A percentile compares a stretch with the other conserved stretches of the same genome.
Evolutionary conservation across 2,113 vertebrate genomes (phyloP).

Genomic region (Menidia beryllina): DNA sequence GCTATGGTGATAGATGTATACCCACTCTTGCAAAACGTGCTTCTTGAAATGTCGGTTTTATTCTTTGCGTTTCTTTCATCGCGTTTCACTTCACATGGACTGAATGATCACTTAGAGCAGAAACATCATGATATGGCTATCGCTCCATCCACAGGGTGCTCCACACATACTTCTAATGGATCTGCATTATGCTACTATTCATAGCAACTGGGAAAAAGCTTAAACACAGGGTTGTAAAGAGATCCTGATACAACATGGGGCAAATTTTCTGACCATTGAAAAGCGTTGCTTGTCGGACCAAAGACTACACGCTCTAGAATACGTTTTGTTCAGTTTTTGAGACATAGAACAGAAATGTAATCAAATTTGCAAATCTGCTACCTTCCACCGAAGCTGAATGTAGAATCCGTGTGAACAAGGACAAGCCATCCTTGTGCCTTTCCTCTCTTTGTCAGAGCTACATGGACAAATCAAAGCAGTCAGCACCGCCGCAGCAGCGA

Average conservation of each 20-base stretch:
- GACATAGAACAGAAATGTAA: background rate
- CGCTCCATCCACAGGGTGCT: background rate
- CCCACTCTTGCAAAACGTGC: background rate
- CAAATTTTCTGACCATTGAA: too few relatives aligned
- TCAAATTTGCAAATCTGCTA: background rate
- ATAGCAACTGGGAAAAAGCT: background rate
- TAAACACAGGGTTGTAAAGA: background rate
- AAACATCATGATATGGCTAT: background rate
- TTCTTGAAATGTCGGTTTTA: background rate
- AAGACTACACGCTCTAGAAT: background rate
- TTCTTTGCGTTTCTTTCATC: background rate
- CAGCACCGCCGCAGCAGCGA: background rate
- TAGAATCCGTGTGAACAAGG: background rate
- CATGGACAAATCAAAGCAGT: background rate
- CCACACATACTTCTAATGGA: too few relatives aligned
- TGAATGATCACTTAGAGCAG: background rate
- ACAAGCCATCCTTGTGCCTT: background rate
- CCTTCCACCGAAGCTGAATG: slow-evolving; percentile 9
- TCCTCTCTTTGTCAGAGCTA: too few relatives aligned
- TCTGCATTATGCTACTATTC: background rate
- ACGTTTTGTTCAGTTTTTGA: background rate
- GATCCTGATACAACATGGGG: background rate
- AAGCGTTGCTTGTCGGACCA: too few relatives aligned
- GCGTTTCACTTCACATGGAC: background rate
- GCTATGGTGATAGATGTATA: slow-evolving; percentile 46